A percentile compares a stretch with the other conserved stretches of the same genome.
Evolutionary conservation across 2,888 invertebrate species (phyloP).

Genomic region (Melieria picta): DNA sequence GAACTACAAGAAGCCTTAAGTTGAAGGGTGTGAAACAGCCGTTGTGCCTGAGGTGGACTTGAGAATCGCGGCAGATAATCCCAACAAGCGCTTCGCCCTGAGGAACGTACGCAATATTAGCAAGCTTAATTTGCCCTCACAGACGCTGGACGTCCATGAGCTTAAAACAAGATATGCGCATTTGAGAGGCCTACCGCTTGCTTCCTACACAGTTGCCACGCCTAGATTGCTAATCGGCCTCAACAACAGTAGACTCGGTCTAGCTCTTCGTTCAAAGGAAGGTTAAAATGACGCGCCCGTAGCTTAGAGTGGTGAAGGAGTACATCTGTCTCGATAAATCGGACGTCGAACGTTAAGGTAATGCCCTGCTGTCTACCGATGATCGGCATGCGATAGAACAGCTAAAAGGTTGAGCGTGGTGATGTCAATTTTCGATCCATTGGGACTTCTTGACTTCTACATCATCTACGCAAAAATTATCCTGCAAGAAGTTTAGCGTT

Average conservation of each 20-base stretch:
- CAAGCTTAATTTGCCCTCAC: slow-evolving; percentile 16
- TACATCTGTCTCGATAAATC: slow-evolving; percentile 39
- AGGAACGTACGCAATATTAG: slow-evolving; percentile 22
- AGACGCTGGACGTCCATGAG: slow-evolving; percentile 10
- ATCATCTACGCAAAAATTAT: slow-evolving; percentile 30
- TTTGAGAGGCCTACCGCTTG: slow-evolving; percentile 22
- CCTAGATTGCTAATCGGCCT: slow-evolving; percentile 39
- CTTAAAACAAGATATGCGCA: slow-evolving; percentile 16
- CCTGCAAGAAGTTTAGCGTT: slow-evolving; percentile 38
- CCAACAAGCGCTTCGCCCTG: slow-evolving; percentile 13
- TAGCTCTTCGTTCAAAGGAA: slow-evolving; percentile 18
- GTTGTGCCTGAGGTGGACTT: slow-evolving; percentile 36
- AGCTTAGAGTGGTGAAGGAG: slow-evolving; percentile 23
- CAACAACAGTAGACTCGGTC: slow-evolving; percentile 32
- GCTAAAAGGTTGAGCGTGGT: neutral
- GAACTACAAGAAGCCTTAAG: slow-evolving; percentile 27
- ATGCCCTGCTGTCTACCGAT: neutral
- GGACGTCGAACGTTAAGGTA: slow-evolving; percentile 8
- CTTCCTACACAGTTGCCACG: slow-evolving; percentile 27
- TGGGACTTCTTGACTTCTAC: slow-evolving; percentile 4
- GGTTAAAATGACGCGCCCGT: slow-evolving; percentile 21
- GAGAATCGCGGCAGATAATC: slow-evolving; percentile 26
- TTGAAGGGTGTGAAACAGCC: slow-evolving; percentile 31
- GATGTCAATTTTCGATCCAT: too few relatives aligned
- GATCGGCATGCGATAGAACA: slow-evolving; percentile 7